Percentiles rank a stretch among this genome's conserved stretches.
phyloP scores from a whole-genome alignment of 2,113 vertebrate genomes.

The Petaurus breviceps region DNA sequence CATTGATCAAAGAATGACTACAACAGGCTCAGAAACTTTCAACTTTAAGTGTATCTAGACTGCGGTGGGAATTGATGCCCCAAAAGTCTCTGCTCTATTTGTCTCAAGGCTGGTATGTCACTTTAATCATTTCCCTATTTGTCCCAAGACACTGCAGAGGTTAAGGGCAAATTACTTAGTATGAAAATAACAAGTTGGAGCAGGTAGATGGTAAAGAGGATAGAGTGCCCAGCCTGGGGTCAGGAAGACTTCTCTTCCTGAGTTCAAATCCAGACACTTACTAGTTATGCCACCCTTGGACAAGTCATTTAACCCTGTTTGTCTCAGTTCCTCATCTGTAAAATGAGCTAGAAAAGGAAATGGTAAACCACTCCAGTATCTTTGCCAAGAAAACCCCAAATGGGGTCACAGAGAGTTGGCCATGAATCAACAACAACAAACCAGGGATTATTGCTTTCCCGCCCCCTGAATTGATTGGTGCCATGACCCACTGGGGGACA shows the following conservation, averaged over 20 bases:
- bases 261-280: background rate
- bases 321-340: background rate
- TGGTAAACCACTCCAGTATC: background rate
- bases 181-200: background rate
- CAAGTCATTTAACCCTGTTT: background rate
- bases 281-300: background rate
- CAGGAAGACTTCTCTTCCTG: background rate
- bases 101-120: background rate
- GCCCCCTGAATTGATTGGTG: background rate
- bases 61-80: background rate
- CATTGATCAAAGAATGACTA: background rate
- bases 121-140: background rate
- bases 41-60: background rate
- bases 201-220: background rate
- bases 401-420: background rate
- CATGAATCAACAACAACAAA: background rate
- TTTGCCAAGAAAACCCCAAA: background rate
- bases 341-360: background rate
- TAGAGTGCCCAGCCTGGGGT: background rate
- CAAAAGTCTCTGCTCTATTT: background rate
- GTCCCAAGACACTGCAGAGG: background rate
- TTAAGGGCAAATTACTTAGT: background rate
- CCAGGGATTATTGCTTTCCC: background rate
- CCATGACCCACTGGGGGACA: background rate
- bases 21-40: background rate